Evolutionary conservation across 2,888 invertebrate genomes (phyloP), one percentile per base, ranked within the genome.

Genomic region (Tryphoninae sp.): DNA sequence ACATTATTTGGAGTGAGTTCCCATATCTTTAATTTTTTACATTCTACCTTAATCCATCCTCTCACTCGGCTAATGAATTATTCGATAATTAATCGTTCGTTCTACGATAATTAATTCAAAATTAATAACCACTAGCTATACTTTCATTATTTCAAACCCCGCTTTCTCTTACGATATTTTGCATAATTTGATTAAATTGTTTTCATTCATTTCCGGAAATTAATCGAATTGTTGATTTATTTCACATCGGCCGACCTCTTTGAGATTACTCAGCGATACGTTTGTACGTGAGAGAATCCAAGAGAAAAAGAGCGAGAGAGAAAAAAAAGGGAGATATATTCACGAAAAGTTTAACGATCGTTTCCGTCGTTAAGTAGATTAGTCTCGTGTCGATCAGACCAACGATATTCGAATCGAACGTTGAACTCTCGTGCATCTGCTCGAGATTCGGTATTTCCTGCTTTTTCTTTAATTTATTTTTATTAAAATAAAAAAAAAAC

Each of bases 1-100:
- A 98, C 90, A 95, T 97, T 80, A 96, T 97, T 88, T 95, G 97
- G 94, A 97, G 96, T 96, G 93, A 94, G 95, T 93, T 69, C 6
- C 4, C 40, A 51, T 11, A 26, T 19, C 61, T 19, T 13, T 3
- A 11, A 51, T 1, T 33, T 62, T 19, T 53, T 26, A 40, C 19
- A 19, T n/a, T 71, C 16, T 40, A 33, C 4, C 6, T 33, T 33
- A 33, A 33, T 33, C 0, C 6, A 33, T 33, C 7, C 33, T 6
- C 33, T 33, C 6, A 33, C 6, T 6, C 6, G 6, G 33, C 6
- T 33, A 33, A 33, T 33, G 33, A 33, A 33, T 33, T 33, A 33
- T 33, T 33, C 33, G 33, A 33, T 33, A 33, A 33, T 33, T 33
- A 33, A 33, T 33, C 33, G 33, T 33, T 6, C 33, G 7, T 33